These are phyloP conservation scores for Drosophila fulvimacula DNA, from an alignment of 2,888 invertebrate species.

Conservation along the genomic window DNA sequence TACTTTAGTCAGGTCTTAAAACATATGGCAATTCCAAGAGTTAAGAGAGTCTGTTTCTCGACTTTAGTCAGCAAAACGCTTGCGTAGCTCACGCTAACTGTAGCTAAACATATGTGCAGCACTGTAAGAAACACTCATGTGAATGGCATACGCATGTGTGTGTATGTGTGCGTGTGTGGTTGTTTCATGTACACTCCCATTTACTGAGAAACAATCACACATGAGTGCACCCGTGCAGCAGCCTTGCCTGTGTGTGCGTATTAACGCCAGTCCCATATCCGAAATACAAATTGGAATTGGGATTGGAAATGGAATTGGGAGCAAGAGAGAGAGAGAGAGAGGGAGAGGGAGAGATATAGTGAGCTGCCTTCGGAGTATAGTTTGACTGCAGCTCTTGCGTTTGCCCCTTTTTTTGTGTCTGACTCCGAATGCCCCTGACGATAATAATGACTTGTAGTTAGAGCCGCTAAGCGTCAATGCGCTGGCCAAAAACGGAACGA, in stretches of 20 bases:
- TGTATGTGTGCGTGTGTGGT: slow-evolving; percentile 17
- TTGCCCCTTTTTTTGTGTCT: background rate
- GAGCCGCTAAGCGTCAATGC: slow-evolving; percentile 61
- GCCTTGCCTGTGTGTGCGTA: slow-evolving; percentile 45
- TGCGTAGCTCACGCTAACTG: background rate
- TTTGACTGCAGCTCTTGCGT: slow-evolving; percentile 34
- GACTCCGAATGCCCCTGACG: slow-evolving; percentile 64
- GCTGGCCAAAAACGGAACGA: slow-evolving; percentile 27
- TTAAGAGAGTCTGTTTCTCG: background rate
- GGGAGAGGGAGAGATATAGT: slow-evolving; percentile 2
- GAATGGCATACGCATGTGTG: slow-evolving; percentile 10
- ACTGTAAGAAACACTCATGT: slow-evolving; percentile 31
- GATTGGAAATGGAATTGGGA: slow-evolving; percentile 32
- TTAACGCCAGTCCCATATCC: slow-evolving; percentile 56
- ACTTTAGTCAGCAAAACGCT: background rate
- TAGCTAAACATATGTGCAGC: slow-evolving; percentile 28
- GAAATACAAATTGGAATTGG: slow-evolving; percentile 72
- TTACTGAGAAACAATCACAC: slow-evolving; percentile 67
- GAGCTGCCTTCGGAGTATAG: slow-evolving; percentile 41
- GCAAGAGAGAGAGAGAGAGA: slow-evolving; percentile 17
- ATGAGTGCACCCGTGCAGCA: slow-evolving; percentile 56
- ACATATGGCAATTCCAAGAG: background rate
- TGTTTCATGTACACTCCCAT: slow-evolving; percentile 30
- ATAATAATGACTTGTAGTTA: slow-evolving; percentile 77
- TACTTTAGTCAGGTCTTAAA: background rate